Evolutionary conservation across 2,113 vertebrate genomes (phyloP), one percentile per base, ranked within the genome.

Genomic region (Plotosus lineatus): DNA sequence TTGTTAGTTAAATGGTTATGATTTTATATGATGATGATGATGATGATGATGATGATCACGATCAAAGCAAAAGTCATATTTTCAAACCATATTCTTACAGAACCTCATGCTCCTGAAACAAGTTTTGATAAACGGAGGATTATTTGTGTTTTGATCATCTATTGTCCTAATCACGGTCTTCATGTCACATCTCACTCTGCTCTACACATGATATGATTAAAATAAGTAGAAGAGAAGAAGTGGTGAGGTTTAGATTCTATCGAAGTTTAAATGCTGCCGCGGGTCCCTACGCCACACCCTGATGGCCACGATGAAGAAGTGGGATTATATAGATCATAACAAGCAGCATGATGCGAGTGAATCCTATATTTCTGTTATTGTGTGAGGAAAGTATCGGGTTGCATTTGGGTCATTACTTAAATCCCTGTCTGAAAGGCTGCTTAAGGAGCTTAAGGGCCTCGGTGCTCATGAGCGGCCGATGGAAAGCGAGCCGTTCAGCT

Each of bases 361-460:
- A 15, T 60, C 77, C 26, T 53, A 80, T 73, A 77, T 80, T 69
- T 79, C 28, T 51, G 42, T 48, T 72, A 55, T 77, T 75, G 81
- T 77, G 38, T 53, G n/a, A 72, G 60, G 81, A 80, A 79, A 85
- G 80, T 75, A 83, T 86, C 82, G 69, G 81, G 78, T 74, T 53
- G 77, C 71, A 46, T 73, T 77, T 76, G 80, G 81, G 74, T 77
- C 77, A 86, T 84, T 86, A 82, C 72, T 61, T 77, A 87, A 86
- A 86, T 84, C 83, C 81, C 75, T 60, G 33, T 78, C 65, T 85
- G 78, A 81, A 84, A 77, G 58, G 72, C 65, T 75, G 81, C 69
- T 78, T 87, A 87, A 87, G 80, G 40, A 83, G 83, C 85, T 86
- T 86, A 86, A 77, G 77, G 63, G 79, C 65, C 83, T 86, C 48